These are phyloP conservation scores for Syngnathoides biaculeatus DNA, from an alignment of 2,113 vertebrate genomes.

Conservation along the genomic window DNA sequence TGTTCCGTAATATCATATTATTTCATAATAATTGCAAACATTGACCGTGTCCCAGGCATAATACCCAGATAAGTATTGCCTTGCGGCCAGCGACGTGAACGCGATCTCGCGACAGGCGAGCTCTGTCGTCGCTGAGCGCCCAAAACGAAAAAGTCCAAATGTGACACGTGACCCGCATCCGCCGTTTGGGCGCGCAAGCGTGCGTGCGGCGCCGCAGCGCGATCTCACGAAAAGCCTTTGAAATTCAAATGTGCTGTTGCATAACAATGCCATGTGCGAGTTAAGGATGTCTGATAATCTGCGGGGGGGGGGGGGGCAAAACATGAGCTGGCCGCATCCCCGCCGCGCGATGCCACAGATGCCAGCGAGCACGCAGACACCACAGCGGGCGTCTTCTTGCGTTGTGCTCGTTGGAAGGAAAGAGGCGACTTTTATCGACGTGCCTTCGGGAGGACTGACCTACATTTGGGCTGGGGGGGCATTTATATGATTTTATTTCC, in stretches of 20 bases:
- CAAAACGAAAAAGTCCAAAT: conserved; percentile 32
- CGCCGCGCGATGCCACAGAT: conserved; percentile 38
- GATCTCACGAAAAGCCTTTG: conserved; percentile 51
- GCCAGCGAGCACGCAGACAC: conserved; percentile 4
- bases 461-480: too few species aligned
- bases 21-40: too few species aligned
- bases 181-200: neutral
- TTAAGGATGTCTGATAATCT: conserved; percentile 59
- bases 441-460: neutral
- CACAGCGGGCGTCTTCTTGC: neutral
- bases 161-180: conserved; percentile 24
- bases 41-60: too few species aligned
- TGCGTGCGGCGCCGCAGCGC: conserved; percentile 27
- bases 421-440: neutral
- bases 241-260: conserved; percentile 64
- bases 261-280: conserved; percentile 62
- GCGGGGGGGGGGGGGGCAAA: conserved; percentile 23
- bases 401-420: neutral
- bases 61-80: too few species aligned
- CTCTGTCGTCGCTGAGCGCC: neutral
- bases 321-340: conserved; percentile 42
- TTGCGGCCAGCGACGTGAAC: neutral
- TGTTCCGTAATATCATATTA: too few species aligned
- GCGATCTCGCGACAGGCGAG: conserved; percentile 3
- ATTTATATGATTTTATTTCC: neutral